Percentiles rank a stretch among this genome's conserved stretches.
phyloP scores from a whole-genome alignment of 2,113 vertebrate genomes.

The Tachycineta bicolor region DNA sequence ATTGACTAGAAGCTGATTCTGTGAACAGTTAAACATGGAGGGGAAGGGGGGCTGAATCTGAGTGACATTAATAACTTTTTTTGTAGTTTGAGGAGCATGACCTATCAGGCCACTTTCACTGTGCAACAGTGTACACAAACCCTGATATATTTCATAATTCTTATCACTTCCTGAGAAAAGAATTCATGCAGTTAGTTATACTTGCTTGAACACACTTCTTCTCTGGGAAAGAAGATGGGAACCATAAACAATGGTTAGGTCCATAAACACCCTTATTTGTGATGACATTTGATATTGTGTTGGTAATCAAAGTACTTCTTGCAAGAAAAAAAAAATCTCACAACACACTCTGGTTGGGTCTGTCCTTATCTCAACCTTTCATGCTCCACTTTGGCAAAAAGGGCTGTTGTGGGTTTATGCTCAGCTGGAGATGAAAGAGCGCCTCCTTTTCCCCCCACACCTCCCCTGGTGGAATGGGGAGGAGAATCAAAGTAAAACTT shows the following conservation, averaged over 20 bases:
- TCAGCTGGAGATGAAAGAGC: not conserved
- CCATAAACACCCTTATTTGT: not conserved
- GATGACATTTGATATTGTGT: not conserved
- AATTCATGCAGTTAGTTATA: not conserved
- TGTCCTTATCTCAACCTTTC: not conserved
- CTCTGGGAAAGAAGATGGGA: not conserved
- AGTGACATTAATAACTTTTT: not conserved
- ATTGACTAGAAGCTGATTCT: not conserved
- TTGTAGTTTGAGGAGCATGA: not conserved
- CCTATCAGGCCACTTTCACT: not conserved
- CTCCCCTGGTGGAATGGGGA: accelerated
- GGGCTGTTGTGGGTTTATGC: accelerated
- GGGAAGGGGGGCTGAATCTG: not conserved
- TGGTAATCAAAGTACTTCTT: not conserved
- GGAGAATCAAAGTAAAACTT: not conserved
- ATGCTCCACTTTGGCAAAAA: not conserved
- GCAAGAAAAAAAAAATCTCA: not conserved
- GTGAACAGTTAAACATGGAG: not conserved
- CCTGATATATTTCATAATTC: not conserved
- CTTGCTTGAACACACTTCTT: not conserved
- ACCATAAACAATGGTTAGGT: not conserved
- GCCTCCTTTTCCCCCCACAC: not conserved
- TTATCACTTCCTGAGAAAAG: not conserved
- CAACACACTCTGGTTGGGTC: accelerated
- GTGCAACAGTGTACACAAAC: not conserved